Conservation (phyloP, 2,888 invertebrate species). For the Pandemis corylana region DNA sequence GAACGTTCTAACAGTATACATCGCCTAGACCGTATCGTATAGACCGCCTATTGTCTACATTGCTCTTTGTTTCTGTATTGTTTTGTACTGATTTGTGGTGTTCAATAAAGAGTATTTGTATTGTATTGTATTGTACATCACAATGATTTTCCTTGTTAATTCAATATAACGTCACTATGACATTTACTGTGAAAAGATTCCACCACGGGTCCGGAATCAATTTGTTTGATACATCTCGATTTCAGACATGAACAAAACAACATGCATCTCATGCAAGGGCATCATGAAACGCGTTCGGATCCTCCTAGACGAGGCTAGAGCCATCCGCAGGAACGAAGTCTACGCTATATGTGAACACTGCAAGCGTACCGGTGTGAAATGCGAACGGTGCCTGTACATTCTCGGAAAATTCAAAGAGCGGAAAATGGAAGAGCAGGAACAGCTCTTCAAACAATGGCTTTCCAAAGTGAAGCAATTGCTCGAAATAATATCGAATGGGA, state of each 20-base stretch:
- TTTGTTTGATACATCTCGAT: neutral
- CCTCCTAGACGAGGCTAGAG: conserved; percentile 55
- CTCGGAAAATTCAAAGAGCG: conserved; percentile 48
- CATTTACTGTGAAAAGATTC: no score
- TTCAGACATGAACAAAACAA: conserved; percentile 54
- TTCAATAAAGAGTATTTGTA: no score
- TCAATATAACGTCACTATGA: no score
- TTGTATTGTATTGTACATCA: no score
- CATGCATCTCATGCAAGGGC: conserved; percentile 56
- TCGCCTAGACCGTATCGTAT: no score
- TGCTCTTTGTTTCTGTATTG: no score
- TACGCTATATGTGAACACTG: conserved; percentile 58
- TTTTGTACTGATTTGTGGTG: no score
- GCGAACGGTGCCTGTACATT: conserved; percentile 58
- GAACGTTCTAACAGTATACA: no score
- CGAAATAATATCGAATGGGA: conserved; percentile 48
- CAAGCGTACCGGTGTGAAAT: conserved; percentile 52
- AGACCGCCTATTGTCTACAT: no score
- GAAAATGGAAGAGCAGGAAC: conserved; percentile 45
- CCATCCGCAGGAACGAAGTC: conserved; percentile 53
- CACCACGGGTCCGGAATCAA: no score
- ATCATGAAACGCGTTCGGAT: conserved; percentile 53
- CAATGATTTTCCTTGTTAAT: no score
- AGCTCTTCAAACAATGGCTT: conserved; percentile 51
- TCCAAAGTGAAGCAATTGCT: conserved; percentile 53